phyloP scores from a whole-genome alignment of 2,888 invertebrate species.

The Timandra comae region DNA sequence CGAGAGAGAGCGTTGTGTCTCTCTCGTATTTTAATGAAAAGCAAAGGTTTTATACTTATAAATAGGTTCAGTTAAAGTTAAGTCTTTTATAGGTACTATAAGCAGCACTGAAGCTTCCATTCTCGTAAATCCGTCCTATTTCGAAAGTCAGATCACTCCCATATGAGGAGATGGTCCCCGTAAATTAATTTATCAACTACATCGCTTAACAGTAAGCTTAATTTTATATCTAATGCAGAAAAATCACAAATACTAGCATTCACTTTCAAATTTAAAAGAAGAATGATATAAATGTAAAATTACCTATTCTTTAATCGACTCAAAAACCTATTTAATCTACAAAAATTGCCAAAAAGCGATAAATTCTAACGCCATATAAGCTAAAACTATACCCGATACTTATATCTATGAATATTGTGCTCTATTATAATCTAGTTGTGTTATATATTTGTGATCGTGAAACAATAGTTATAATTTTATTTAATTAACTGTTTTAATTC shows the following conservation, averaged over 20 bases:
- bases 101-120: constrained; percentile 53
- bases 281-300: constrained; percentile 39
- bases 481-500: constrained; percentile 31
- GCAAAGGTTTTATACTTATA: constrained; percentile 35
- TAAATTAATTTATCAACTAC: constrained; percentile 47
- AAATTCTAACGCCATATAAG: constrained; percentile 65
- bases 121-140: constrained; percentile 34
- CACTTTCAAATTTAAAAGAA: constrained; percentile 46
- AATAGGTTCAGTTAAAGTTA: constrained; percentile 45
- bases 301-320: constrained; percentile 51
- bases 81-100: constrained; percentile 48
- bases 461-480: constrained; percentile 27
- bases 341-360: constrained; percentile 65
- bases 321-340: constrained; percentile 56
- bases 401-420: constrained; percentile 52
- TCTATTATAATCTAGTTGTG: constrained; percentile 47
- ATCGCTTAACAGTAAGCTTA: constrained; percentile 50
- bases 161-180: constrained; percentile 65
- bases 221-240: constrained; percentile 55
- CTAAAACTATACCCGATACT: constrained; percentile 46
- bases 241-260: constrained; percentile 61
- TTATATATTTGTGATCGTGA: constrained; percentile 38
- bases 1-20: constrained; percentile 49
- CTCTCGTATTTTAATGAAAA: constrained; percentile 44
- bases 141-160: constrained; percentile 59